Base-by-base conservation (phyloP, 1,140 invertebrate genomes). In the Sminthurinus signatus region DNA sequence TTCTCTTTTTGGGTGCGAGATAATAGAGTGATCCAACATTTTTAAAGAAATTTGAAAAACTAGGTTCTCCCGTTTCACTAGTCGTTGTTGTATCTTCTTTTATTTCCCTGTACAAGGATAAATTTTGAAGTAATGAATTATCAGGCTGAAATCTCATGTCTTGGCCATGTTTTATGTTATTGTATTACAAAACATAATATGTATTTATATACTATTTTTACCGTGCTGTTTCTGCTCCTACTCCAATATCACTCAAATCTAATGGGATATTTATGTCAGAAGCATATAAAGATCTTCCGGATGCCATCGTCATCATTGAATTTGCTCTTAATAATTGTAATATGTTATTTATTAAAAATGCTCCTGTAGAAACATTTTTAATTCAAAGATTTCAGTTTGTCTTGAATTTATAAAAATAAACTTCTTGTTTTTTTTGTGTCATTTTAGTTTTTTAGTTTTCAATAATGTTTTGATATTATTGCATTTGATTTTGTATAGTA, bases 271-370 rank as follows among this genome's bases (percentile, higher is more conserved):
- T 62, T 21, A 62, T 54, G 46, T 69, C 62, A 1, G 32, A 42
- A 21, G 44, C 50, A 21, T 62, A 14, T n/a, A 60, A 23, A 0
- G 59, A 51, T 32, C 67, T 31, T 23, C 62, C 59, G n/a, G 61
- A 17, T 4, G 5, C 12, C 14, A 19, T 55, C 25, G 59, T 51
- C 52, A 52, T 51, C 52, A 52, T 51, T n/a, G 28, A 25, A 66
- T 71, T 71, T 2, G 60, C 51, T 25, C 64, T 52, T 2, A 71
- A 50, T 17, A 71, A 50, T 64, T 71, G 70, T 19, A 71, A 39
- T 43, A 71, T 71, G 21, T 71, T 71, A 57, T 71, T 71, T 17
- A 71, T 71, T 10, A 71, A 32, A 46, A 71, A 71, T 25, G 70
- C 70, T 23, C 70, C 69, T 70, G 50, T 15, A 28, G 12, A 55